Conservation (phyloP, 1,140 invertebrate genomes). For the Paralvinella palmiformis region DNA sequence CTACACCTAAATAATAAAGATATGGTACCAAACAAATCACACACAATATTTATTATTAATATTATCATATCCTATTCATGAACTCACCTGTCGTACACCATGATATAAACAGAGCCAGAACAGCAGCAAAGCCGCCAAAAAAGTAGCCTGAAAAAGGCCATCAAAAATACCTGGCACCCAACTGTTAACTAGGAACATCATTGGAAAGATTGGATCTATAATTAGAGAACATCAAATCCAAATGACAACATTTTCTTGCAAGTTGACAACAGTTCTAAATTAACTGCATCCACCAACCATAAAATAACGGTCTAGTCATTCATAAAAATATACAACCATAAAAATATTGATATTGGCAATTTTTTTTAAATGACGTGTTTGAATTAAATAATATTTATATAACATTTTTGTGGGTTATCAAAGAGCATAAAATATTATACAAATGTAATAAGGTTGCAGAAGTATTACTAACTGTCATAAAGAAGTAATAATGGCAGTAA, state of each 20-base stretch:
- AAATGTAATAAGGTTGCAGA: background rate
- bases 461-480: constrained; percentile 70
- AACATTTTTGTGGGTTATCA: background rate
- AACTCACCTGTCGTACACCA: constrained; percentile 76
- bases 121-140: constrained; percentile 77
- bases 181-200: constrained; percentile 81
- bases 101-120: constrained; percentile 95
- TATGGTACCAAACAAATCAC: too few species aligned
- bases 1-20: too few species aligned
- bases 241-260: too few species aligned
- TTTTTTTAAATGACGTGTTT: background rate
- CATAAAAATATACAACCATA: too few species aligned
- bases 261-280: too few species aligned
- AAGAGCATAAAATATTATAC: background rate
- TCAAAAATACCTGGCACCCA: constrained; percentile 87
- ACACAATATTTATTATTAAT: constrained; percentile 10
- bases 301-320: too few species aligned
- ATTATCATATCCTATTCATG: background rate
- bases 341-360: background rate
- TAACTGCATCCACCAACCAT: too few species aligned
- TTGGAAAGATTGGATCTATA: constrained; percentile 88
- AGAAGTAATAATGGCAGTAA: constrained; percentile 81
- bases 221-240: too few species aligned
- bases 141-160: constrained; percentile 81
- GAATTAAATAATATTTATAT: background rate